A percentile compares a stretch with the other conserved stretches of the same genome.
Conservation (phyloP, 2,113 vertebrate genomes). For the Scolopax mira region DNA sequence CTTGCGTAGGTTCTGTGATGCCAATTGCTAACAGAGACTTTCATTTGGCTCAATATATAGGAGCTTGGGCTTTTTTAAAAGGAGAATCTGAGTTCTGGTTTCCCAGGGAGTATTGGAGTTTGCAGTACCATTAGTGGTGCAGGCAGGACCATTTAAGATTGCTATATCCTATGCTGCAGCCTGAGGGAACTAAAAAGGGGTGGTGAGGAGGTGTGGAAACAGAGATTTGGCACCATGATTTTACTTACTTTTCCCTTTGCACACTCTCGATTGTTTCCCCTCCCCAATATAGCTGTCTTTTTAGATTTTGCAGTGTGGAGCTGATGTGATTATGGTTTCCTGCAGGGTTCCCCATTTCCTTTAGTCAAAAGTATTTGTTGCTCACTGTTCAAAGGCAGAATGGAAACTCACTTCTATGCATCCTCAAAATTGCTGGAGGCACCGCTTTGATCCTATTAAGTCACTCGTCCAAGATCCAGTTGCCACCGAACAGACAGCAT, state of each 20-base stretch:
- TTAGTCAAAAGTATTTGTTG: neutral
- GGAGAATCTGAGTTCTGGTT: slow-evolving; percentile 17
- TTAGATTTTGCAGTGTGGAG: neutral
- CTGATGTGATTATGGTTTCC: neutral
- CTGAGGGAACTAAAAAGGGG: neutral
- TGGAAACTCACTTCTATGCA: neutral
- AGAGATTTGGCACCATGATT: neutral
- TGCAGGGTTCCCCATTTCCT: slow-evolving; percentile 15
- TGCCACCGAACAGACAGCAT: neutral
- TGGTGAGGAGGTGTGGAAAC: neutral
- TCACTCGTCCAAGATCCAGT: neutral
- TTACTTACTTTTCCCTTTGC: slow-evolving; percentile 7
- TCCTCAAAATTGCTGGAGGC: neutral
- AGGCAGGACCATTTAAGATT: neutral
- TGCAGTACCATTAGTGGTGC: neutral
- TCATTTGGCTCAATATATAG: slow-evolving; percentile 15
- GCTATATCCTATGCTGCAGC: neutral
- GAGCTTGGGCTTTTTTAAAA: neutral
- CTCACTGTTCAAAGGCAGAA: neutral
- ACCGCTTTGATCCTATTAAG: neutral
- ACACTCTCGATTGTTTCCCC: neutral
- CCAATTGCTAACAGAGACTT: neutral
- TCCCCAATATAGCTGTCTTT: neutral
- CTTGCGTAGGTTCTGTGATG: slow-evolving; percentile 20
- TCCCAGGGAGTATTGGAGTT: neutral